Evolutionary conservation across 92 coral and sea anemone species (phyloP), one percentile per base, ranked within the genome.

Genomic region (Parazoanthus atlanticus): DNA sequence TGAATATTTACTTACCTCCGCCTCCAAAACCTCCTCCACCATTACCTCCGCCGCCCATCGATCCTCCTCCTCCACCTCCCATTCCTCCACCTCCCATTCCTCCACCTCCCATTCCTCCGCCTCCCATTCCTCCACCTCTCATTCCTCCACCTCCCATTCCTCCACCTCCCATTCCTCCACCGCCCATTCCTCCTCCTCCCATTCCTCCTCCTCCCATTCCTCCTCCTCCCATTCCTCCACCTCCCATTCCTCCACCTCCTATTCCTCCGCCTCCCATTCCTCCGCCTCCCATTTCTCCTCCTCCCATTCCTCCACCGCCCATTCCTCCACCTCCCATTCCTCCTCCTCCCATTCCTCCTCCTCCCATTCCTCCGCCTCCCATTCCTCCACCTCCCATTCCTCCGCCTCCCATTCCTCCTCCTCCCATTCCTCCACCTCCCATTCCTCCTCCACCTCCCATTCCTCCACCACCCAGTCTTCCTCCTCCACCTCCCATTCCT

Each of bases 181-280:
- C 65, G 46, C 54, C 61, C 15, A 6, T 10, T 79, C 69, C 64
- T 49, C 40, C 34, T 3, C 38, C 69, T 12, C 8, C 25, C 2
- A 28, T 79, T 43, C 34, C 61, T 7, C 26, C 54, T 1, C 81
- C 58, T 41, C 81, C 81, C 15, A 43, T 5, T 49, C 64, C 69
- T 12, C 65, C 67, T 16, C 36, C 78, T 12, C 82, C 82, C 1
- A 2, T 26, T 3, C 11, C 16, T 1, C 30, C 58, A 0, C 78
- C 65, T 7, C 38, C 84, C 1, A 31, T 16, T 76, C 85, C 71
- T 17, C 72, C 85, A 7, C 85, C 72, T 7, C 41, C 47, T 5
- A 30, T 28, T 19, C 85, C 85, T 30, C 43, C 84, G 6, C 84
- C 84, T 36, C 80, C 80, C 28, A 76, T 34, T 76, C 80, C 80